Percentiles rank a stretch among this genome's conserved stretches.
These are phyloP conservation scores for Ganaspis sp. DNA, from an alignment of 1,140 invertebrate species.

Conservation along the genomic window DNA sequence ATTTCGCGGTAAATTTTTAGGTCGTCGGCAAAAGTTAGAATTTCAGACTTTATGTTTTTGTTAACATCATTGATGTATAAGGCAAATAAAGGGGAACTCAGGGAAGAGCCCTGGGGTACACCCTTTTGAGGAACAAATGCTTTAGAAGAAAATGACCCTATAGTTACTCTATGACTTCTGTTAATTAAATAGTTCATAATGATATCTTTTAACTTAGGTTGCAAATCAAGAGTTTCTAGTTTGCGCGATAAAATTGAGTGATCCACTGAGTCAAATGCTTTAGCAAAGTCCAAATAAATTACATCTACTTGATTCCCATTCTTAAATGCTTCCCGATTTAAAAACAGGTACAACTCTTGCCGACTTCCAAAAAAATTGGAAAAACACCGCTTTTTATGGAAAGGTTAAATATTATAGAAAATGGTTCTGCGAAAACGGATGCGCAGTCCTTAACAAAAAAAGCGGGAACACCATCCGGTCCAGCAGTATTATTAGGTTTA, in stretches of 20 bases:
- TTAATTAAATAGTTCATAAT: background rate
- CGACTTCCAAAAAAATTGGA: background rate
- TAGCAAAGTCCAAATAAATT: no score
- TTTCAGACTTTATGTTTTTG: background rate
- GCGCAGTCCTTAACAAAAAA: background rate
- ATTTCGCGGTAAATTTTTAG: background rate
- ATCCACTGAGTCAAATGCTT: no score
- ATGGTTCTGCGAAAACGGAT: background rate
- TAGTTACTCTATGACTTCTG: background rate
- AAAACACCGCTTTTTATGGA: background rate
- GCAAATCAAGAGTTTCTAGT: no score
- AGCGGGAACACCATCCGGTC: background rate
- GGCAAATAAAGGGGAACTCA: background rate
- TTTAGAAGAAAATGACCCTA: background rate
- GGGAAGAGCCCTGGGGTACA: background rate
- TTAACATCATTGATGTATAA: background rate
- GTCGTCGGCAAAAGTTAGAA: background rate
- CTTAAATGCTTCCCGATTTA: background rate
- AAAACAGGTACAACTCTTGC: background rate
- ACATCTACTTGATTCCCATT: background rate
- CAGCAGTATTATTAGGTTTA: background rate
- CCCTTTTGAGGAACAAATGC: background rate
- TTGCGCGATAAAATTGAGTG: no score
- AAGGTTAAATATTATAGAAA: background rate
- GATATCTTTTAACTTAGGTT: no score